Evolutionary conservation across 2,113 vertebrate genomes (phyloP), one percentile per base, ranked within the genome.

Genomic region (Pterophyllum scalare): DNA sequence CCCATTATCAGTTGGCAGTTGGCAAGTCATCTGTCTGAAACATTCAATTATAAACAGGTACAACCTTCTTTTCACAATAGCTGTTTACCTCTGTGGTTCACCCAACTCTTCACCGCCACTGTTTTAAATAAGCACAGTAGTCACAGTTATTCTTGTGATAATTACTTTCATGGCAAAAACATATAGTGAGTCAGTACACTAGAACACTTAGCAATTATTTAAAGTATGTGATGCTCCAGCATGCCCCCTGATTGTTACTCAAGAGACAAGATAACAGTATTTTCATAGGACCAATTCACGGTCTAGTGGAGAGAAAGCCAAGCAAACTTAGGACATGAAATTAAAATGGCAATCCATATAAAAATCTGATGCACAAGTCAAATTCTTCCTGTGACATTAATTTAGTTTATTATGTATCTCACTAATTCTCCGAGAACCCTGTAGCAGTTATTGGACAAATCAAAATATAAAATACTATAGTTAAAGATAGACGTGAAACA

Each of bases 81-180:
- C 8, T 79, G 77, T 91, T 91, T 86, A 14, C 59, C n/a, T 7
- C n/a, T 46, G 59, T 15, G 74, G 28, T 31, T 74, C 57, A 52
- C 12, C 49, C 62, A 12, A 78, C 26, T 85, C 20, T 86, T 76
- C 28, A 70, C 74, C 52, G 15, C 15, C 7, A 33, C 28, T 20
- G 31, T 56, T 75, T 33, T 56, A 22, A 58, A 70, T 49, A 59
- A 85, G 72, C 67, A 75, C 58, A 40, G 6, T 74, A 60, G 6
- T 72, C 79, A 70, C 8, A 20, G 43, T 31, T 77, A 5, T 70
- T 75, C 19, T 38, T 52, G 49, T 33, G 7, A 74, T 31, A 76
- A 79, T 83, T 59, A 79, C 33, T 52, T 62, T 75, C 35, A 54
- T 24, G 28, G 6, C 40, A 67, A 56, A 74, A 67, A 19, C 62